Conservation (phyloP, 2,797 vertebrate genomes). For the Pelochelys cantorii region DNA sequence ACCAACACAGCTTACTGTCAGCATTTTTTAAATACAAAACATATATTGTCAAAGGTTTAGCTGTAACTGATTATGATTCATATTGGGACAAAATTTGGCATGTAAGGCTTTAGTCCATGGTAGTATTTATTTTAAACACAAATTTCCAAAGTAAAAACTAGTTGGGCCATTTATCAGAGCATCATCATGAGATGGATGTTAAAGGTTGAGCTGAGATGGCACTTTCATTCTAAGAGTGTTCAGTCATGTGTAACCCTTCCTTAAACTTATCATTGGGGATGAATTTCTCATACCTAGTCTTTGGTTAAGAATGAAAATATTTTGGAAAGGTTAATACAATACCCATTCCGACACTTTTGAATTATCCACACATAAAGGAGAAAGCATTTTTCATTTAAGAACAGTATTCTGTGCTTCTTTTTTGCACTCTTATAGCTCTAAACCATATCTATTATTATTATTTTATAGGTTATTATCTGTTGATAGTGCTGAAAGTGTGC, state of each 20-base stretch:
- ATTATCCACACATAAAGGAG: not conserved
- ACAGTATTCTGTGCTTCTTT: not conserved
- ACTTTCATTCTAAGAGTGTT: constrained; percentile 9
- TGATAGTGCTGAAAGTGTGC: not conserved
- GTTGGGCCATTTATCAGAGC: not conserved
- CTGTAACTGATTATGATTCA: not conserved
- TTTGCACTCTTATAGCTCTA: not conserved
- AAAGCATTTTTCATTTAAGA: not conserved
- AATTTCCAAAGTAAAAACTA: not conserved
- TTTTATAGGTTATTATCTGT: not conserved
- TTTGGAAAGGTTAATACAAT: not conserved
- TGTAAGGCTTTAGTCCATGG: not conserved
- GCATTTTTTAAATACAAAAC: accelerated
- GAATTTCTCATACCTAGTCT: not conserved
- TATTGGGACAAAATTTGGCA: accelerated
- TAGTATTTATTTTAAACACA: not conserved
- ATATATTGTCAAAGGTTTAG: not conserved
- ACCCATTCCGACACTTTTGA: not conserved
- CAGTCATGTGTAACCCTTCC: not conserved
- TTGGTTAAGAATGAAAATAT: not conserved
- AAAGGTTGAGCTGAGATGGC: not conserved
- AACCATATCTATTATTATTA: not conserved
- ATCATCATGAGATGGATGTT: not conserved
- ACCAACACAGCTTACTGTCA: not conserved
- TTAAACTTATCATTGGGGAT: not conserved